Base-by-base conservation (phyloP, 2,888 invertebrate species). In the Ecdyonurus torrentis region DNA sequence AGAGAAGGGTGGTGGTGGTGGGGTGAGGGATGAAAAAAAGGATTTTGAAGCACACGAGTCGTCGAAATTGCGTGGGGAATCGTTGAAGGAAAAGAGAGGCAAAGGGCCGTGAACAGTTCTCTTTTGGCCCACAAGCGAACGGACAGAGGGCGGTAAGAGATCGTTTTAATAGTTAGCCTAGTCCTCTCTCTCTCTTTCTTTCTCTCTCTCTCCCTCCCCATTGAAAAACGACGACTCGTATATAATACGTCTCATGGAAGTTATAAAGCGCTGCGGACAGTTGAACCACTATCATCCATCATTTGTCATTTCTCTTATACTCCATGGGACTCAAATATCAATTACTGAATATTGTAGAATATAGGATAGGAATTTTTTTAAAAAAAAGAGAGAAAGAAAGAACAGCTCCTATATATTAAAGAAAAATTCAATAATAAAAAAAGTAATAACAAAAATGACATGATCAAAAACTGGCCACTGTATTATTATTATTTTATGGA, bases 31-130 rank as follows among this genome's bases (percentile, higher is more conserved):
- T 1, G 52, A 52, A 22, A 58, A 58, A 58, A 24, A 58, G 23
- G 58, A 58, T 60, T 60, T 60, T 18, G 60, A 60, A 37, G 60
- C 37, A 37, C 37, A 37, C 37, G 37, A 37, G 37, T 37, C 37
- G 37, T 37, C 37, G 37, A 37, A 37, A 37, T 37, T 37, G 37
- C 37, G 37, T 37, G 37, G 37, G 37, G 37, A 37, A 37, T 37
- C 37, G 37, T 37, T 37, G 37, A 10, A 37, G 59, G 59, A 15
- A 23, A 22, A 22, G 2, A 7, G 60, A 19, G n/a, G 19, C n/a
- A n/a, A n/a, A 5, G 25, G n/a, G 22, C 2, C 2, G 59, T n/a
- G 59, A 15, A n/a, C 20, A 20, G 20, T 5, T 3, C 15, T 10
- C 19, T 25, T 5, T 7, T 25, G 25, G 22, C 20, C 25, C 37